Percentiles rank a stretch among this genome's conserved stretches.
phyloP scores from a whole-genome alignment of 2,888 invertebrate genomes.

The Cylloceria caligata region DNA sequence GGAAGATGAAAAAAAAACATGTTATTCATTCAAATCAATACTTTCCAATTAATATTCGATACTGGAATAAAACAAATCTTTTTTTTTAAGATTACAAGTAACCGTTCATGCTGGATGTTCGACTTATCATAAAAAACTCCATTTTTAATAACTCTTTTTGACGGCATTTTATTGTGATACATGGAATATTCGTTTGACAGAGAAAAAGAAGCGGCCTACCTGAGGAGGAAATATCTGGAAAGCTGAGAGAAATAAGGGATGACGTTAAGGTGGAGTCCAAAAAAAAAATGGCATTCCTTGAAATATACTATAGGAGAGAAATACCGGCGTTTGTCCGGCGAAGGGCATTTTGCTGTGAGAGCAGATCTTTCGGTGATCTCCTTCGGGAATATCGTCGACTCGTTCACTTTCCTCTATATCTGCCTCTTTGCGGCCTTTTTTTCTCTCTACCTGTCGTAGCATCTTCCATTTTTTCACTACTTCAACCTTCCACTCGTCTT shows the following conservation, averaged over 20 bases:
- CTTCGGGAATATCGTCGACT: constrained; percentile 63
- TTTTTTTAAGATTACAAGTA: not conserved
- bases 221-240: not conserved
- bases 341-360: constrained; percentile 65
- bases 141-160: not conserved
- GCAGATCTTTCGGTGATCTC: constrained; percentile 65
- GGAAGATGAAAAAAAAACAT: not conserved
- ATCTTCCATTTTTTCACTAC: constrained; percentile 5
- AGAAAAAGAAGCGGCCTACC: not conserved
- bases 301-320: constrained; percentile 63
- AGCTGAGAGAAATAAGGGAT: constrained; percentile 33
- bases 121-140: not conserved
- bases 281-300: constrained; percentile 55
- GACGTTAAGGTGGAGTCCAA: constrained; percentile 28
- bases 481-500: not conserved
- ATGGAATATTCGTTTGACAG: constrained; percentile 30
- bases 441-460: constrained; percentile 6
- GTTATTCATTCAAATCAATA: not conserved
- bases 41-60: not conserved
- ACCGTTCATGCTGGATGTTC: not conserved
- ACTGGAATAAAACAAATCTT: not conserved
- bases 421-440: constrained; percentile 31
- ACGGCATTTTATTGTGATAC: not conserved
- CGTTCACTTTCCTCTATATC: constrained; percentile 52
- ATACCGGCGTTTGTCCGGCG: constrained; percentile 59